A percentile compares a stretch with the other conserved stretches of the same genome.
These are phyloP conservation scores for Cataglyphis livida DNA, from an alignment of 2,888 invertebrate species.

Conservation along the genomic window DNA sequence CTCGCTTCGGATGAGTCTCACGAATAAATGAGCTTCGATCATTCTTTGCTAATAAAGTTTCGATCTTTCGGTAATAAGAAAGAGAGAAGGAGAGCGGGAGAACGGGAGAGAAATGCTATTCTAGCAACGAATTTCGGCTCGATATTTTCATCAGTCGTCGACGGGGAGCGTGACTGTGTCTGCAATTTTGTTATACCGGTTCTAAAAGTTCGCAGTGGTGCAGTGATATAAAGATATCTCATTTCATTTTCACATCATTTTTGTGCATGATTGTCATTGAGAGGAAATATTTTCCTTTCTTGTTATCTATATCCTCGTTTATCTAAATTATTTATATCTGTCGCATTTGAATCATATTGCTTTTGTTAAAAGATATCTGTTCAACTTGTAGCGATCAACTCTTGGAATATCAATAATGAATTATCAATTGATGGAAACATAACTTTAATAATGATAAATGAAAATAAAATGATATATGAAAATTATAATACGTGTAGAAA, in stretches of 20 bases:
- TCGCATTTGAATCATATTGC: background rate
- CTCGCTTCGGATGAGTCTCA: background rate
- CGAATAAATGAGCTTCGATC: background rate
- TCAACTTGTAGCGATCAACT: background rate
- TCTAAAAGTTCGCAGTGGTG: conserved; percentile 45
- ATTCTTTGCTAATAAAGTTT: background rate
- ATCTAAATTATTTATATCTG: background rate
- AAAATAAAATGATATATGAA: background rate
- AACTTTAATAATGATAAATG: background rate
- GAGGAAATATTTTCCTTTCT: background rate
- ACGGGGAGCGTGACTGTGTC: conserved; percentile 62
- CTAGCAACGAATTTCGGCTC: conserved; percentile 68
- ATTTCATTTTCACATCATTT: background rate
- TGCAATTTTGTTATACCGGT: conserved; percentile 25
- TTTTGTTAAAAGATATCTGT: background rate
- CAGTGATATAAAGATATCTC: conserved; percentile 44
- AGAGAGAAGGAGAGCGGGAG: conserved; percentile 32
- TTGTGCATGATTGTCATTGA: background rate
- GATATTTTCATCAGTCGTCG: conserved; percentile 66
- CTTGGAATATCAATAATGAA: background rate
- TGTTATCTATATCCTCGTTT: background rate
- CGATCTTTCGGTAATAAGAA: background rate
- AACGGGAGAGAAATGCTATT: conserved; percentile 55
- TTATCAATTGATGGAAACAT: background rate
- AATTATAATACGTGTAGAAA: background rate